A percentile compares a stretch with the other conserved stretches of the same genome.
phyloP scores from a whole-genome alignment of 2,888 invertebrate species.

The Parelbella ahira region DNA sequence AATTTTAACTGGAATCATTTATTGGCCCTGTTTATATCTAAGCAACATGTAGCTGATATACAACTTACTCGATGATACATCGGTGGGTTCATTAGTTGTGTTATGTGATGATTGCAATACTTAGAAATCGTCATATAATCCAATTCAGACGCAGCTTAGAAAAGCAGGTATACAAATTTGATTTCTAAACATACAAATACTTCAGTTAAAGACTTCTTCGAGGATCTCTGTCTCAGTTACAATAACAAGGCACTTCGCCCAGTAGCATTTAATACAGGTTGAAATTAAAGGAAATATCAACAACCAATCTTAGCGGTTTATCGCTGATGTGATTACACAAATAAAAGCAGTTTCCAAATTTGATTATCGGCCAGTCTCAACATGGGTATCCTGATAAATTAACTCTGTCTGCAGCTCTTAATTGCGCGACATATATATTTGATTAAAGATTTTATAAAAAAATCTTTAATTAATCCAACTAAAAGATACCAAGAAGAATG shows the following conservation, averaged over 20 bases:
- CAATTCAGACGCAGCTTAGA: no score
- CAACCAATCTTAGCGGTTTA: conserved; percentile 24
- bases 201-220: conserved; percentile 19
- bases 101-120: conserved; percentile 1
- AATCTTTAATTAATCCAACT: no score
- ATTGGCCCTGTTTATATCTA: conserved; percentile 42
- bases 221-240: conserved; percentile 18
- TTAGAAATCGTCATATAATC: conserved; percentile 4
- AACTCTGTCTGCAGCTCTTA: conserved; percentile 19
- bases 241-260: conserved; percentile 19
- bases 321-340: conserved; percentile 24
- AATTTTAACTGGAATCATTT: conserved; percentile 63
- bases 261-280: conserved; percentile 23
- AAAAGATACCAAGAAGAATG: no score
- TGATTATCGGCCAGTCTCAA: conserved; percentile 16
- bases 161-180: no score
- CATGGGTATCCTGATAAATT: conserved; percentile 19
- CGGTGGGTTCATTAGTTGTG: conserved; percentile 17
- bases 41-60: conserved; percentile 49
- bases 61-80: conserved; percentile 35
- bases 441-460: background rate
- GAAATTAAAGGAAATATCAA: conserved; percentile 25
- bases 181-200: no score
- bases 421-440: conserved; percentile 17
- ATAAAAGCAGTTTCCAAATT: conserved; percentile 24